Evolutionary conservation across 2,888 invertebrate genomes (phyloP), one percentile per base, ranked within the genome.

Genomic region (Orthosia gothica): DNA sequence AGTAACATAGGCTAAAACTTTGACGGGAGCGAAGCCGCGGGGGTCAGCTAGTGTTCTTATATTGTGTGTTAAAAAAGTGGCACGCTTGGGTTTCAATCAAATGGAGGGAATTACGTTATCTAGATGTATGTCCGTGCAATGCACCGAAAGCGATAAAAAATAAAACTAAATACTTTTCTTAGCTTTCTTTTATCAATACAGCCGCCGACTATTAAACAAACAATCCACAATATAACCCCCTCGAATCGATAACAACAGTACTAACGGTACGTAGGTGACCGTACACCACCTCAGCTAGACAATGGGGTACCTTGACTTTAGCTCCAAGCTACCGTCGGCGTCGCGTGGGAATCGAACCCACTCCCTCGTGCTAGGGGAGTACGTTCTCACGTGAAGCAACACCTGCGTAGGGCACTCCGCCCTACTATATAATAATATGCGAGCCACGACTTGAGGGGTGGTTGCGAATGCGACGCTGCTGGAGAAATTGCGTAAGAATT

Each of bases 341-440:
- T 71, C 70, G 78, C 77, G 82, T 82, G 82, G 86, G 82, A 82
- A 82, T 68, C 50, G n/a, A 77, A 83, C 57, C 68, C 64, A 82
- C 82, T 82, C 78, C 68, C 58, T 82, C 50, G 58, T 18, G 64
- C 54, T 81, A 88, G 86, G 88, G 86, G 88, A 86, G 86, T 82
- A 47, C 55, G 79, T 86, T 86, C 88, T 86, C 88, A 88, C 87
- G 88, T 74, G 59, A 47, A 54, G 70, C 71, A 23, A 72, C 86
- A 86, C 86, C 86, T 86, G 86, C 86, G 84, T 54, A 58, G 65
- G 70, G 74, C 79, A 74, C 86, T 85, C 86, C 84, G 85, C 87
- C 86, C 70, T 13, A 67, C 70, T 40, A 9, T 40, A 40, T 81
- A 82, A 81, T 69, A 81, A 84, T 81, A 65, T 65, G 66, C 82